Evolutionary conservation across 2,113 vertebrate genomes (phyloP).

Genomic region (Antennarius striatus): DNA sequence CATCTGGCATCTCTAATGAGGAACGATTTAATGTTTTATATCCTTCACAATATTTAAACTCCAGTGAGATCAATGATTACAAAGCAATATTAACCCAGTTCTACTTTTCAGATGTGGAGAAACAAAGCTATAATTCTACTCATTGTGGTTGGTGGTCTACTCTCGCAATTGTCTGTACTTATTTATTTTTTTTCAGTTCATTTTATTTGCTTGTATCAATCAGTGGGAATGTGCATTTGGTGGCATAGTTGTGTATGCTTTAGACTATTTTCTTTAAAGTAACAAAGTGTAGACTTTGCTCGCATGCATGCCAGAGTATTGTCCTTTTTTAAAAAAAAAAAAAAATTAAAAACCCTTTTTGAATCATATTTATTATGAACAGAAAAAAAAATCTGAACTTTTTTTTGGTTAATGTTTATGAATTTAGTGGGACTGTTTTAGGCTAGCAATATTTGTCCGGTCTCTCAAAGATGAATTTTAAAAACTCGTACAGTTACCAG

Average conservation of each 20-base stretch:
- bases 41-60: constrained; percentile 29
- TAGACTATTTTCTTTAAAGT: constrained; percentile 61
- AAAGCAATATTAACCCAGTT: constrained; percentile 78
- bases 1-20: constrained; percentile 24
- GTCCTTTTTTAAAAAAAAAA: constrained; percentile 73
- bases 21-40: constrained; percentile 10
- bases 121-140: constrained; percentile 73
- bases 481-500: constrained; percentile 71
- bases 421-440: constrained; percentile 78
- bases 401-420: constrained; percentile 66
- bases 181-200: constrained; percentile 38
- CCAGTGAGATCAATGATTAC: constrained; percentile 25
- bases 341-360: constrained; percentile 66
- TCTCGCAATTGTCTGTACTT: constrained; percentile 62
- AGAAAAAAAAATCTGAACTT: constrained; percentile 47
- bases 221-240: constrained; percentile 97
- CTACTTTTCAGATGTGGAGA: constrained; percentile 54
- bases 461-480: constrained; percentile 71
- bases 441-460: constrained; percentile 80
- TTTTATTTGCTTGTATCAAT: constrained; percentile 95
- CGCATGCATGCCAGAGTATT: constrained; percentile 90
- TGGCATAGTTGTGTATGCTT: constrained; percentile 84
- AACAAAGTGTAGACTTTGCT: constrained; percentile 74
- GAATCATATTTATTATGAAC: constrained; percentile 74
- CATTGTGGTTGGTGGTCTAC: constrained; percentile 72